Conservation (phyloP, 1,140 invertebrate genomes). For the Leptestheria dahalacensis region DNA sequence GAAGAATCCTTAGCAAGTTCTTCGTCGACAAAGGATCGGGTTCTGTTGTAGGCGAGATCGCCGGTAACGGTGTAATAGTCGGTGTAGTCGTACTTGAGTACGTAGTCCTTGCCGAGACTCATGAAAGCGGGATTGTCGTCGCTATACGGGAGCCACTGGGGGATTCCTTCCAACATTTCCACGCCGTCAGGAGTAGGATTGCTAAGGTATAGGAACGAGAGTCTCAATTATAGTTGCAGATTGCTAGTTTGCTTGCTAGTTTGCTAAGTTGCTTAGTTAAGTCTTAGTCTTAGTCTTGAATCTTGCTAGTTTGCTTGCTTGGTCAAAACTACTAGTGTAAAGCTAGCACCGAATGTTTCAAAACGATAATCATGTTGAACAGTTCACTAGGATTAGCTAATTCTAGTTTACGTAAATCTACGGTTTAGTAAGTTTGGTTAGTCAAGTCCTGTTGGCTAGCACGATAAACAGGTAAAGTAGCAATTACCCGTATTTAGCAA, state of each 20-base stretch:
- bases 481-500: slow-evolving; percentile 19
- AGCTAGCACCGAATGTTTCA: no score
- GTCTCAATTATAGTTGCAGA: no score
- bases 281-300: no score
- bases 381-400: no score
- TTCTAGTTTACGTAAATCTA: no score
- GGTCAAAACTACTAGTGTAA: no score
- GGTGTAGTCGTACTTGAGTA: neutral
- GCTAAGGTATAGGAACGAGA: slow-evolving; percentile 3
- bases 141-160: neutral
- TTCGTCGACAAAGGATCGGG: neutral
- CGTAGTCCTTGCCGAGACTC: neutral
- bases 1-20: neutral
- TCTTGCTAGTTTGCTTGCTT: no score
- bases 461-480: neutral
- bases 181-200: slow-evolving; percentile 8
- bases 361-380: no score
- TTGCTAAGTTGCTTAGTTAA: no score
- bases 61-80: neutral
- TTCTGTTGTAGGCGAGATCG: neutral
- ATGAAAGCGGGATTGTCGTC: slow-evolving; percentile 8
- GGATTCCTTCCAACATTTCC: neutral
- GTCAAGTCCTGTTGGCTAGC: no score
- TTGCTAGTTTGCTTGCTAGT: no score
- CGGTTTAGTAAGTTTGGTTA: no score